Percentiles rank a stretch among this genome's conserved stretches.
Evolutionary conservation across 2,113 vertebrate genomes (phyloP).

Genomic region (Seriola dumerili): DNA sequence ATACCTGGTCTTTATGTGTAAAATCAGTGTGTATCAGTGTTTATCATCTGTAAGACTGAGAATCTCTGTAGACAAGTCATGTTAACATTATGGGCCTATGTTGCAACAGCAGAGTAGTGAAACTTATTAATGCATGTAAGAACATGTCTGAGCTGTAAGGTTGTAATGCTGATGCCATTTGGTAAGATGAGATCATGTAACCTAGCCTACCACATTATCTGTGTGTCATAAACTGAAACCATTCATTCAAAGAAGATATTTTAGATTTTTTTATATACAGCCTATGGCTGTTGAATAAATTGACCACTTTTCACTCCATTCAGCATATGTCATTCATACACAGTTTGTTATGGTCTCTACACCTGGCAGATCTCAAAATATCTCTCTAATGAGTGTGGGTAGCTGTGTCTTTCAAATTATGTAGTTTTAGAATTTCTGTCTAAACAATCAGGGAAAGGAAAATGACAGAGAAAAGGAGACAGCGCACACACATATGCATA

Average conservation of each 20-base stretch:
- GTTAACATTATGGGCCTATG: constrained; percentile 29
- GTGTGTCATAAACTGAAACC: background rate
- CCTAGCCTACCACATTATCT: background rate
- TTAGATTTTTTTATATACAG: background rate
- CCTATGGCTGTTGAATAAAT: background rate
- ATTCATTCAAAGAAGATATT: background rate
- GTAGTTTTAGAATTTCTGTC: background rate
- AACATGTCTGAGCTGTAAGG: constrained; percentile 50
- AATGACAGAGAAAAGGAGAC: background rate
- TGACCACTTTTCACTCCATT: background rate
- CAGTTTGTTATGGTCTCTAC: background rate
- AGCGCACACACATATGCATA: background rate
- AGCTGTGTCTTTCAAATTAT: background rate
- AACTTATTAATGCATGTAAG: constrained; percentile 37
- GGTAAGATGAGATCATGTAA: constrained; percentile 7
- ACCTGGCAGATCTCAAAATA: background rate
- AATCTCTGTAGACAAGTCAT: constrained; percentile 25
- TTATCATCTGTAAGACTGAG: background rate
- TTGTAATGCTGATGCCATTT: constrained; percentile 35
- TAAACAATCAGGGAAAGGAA: background rate
- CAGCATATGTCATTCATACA: background rate
- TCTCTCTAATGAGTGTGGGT: background rate
- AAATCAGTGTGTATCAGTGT: background rate
- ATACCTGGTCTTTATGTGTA: background rate
- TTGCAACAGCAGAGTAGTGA: constrained; percentile 36